Evolutionary conservation across 1,140 invertebrate genomes (phyloP).

Genomic region (Drosophila rufa): DNA sequence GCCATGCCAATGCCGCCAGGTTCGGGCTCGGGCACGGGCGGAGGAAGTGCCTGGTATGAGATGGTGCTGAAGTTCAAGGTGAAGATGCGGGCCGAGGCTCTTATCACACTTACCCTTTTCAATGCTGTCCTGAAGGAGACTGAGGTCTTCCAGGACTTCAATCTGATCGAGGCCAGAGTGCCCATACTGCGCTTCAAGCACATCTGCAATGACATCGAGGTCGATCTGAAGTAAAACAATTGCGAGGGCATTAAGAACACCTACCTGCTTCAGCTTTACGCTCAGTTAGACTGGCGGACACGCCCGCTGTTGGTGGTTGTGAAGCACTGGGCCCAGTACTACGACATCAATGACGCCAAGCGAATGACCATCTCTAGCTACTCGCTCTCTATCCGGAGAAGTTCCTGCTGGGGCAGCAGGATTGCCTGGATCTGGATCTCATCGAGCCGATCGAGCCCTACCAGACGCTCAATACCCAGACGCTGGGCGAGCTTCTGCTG

Average conservation of each 20-base stretch:
- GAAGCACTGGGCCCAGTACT: conserved; percentile 97
- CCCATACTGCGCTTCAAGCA: conserved; percentile 96
- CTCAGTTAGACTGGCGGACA: conserved; percentile 96
- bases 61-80: no score
- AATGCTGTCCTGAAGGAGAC: conserved; percentile 62
- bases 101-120: conserved; percentile 66
- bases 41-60: no score
- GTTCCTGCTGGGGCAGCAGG: conserved; percentile 86
- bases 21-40: background rate
- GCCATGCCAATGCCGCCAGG: conserved; percentile 18
- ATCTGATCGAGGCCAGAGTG: conserved; percentile 96
- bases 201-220: conserved; percentile 90
- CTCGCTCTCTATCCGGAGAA: conserved; percentile 93
- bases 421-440: conserved; percentile 86
- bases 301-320: conserved; percentile 95
- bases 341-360: conserved; percentile 98
- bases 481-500: conserved; percentile 94
- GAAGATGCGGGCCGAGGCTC: conserved; percentile 50
- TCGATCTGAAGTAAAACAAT: conserved; percentile 99
- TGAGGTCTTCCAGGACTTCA: conserved; percentile 86
- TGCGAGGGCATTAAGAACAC: conserved; percentile 97
- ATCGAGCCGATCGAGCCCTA: conserved; percentile 87
- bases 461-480: conserved; percentile 89
- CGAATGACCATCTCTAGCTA: conserved; percentile 98
- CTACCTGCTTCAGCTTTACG: conserved; percentile 95